Evolutionary conservation across 2,113 vertebrate species (phyloP).

Genomic region (Sylvietta virens): DNA sequence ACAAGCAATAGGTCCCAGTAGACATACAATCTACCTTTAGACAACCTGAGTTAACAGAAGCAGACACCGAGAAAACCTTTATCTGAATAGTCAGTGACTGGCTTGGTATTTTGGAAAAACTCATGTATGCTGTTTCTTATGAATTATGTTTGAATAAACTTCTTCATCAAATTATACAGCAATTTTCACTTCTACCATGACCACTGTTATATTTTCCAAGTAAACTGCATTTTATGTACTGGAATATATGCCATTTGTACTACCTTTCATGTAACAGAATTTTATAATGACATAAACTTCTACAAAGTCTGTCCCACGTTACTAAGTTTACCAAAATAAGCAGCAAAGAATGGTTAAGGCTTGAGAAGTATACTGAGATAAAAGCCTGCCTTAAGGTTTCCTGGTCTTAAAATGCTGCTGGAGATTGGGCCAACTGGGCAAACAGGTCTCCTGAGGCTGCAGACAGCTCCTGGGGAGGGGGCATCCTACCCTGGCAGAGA

Average conservation of each 20-base stretch:
- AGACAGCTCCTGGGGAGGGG: background rate
- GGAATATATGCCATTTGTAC: background rate
- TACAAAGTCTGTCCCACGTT: rapidly evolving
- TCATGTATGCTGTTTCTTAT: background rate
- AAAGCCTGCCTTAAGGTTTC: background rate
- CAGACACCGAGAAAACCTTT: background rate
- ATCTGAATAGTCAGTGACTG: background rate
- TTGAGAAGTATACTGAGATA: background rate
- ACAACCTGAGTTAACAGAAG: background rate
- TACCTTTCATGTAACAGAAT: background rate
- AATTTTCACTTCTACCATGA: background rate
- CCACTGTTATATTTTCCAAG: background rate
- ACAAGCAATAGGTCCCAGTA: background rate
- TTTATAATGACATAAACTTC: background rate
- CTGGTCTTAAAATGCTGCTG: background rate
- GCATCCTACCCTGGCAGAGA: background rate
- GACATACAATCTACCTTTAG: background rate
- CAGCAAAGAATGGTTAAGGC: background rate
- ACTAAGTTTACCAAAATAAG: background rate
- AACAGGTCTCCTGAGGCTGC: background rate
- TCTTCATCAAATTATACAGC: background rate
- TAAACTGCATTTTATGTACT: background rate
- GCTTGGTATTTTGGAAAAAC: background rate
- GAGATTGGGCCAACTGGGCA: background rate
- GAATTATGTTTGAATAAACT: background rate